Conservation (phyloP, 2,113 vertebrate species). For the Silurus meridionalis region DNA sequence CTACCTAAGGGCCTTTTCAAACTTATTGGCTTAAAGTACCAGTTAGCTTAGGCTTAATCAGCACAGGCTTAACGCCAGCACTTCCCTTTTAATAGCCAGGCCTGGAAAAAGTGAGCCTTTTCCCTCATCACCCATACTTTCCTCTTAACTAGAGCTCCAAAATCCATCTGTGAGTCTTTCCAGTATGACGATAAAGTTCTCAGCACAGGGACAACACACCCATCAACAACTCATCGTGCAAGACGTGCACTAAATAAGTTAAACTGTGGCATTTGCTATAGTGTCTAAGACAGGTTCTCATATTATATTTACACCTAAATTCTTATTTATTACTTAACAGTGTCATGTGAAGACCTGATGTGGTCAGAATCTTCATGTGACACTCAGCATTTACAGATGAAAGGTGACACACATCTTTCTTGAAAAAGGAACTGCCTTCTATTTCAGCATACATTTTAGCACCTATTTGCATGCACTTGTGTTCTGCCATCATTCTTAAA, state of each 20-base stretch:
- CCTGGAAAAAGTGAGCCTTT: slow-evolving; percentile 54
- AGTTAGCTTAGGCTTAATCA: slow-evolving; percentile 39
- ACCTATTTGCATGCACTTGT: slow-evolving; percentile 40
- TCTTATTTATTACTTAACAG: slow-evolving; percentile 34
- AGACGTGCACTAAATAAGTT: slow-evolving; percentile 26
- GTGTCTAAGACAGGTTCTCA: slow-evolving; percentile 34
- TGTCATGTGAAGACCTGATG: slow-evolving; percentile 45
- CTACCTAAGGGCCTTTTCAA: slow-evolving; percentile 3
- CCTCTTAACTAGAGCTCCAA: slow-evolving; percentile 40
- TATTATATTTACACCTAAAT: slow-evolving; percentile 48
- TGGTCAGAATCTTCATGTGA: slow-evolving; percentile 35
- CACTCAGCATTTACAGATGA: slow-evolving; percentile 1
- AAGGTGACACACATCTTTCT: slow-evolving; percentile 43
- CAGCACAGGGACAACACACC: slow-evolving; percentile 1
- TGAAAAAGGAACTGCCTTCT: slow-evolving; percentile 46
- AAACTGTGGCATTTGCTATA: slow-evolving; percentile 8
- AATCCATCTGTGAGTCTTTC: slow-evolving; percentile 10
- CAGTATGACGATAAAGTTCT: slow-evolving; percentile 20
- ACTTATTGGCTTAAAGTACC: slow-evolving; percentile 3
- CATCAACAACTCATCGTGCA: background rate
- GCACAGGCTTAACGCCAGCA: slow-evolving; percentile 35
- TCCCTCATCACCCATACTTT: slow-evolving; percentile 38
- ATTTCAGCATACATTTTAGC: slow-evolving; percentile 49
- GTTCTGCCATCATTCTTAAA: slow-evolving; percentile 36
- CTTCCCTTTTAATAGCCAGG: slow-evolving; percentile 41